Conservation (phyloP, 2,797 vertebrate genomes). For the Arrhamphus sclerolepis region DNA sequence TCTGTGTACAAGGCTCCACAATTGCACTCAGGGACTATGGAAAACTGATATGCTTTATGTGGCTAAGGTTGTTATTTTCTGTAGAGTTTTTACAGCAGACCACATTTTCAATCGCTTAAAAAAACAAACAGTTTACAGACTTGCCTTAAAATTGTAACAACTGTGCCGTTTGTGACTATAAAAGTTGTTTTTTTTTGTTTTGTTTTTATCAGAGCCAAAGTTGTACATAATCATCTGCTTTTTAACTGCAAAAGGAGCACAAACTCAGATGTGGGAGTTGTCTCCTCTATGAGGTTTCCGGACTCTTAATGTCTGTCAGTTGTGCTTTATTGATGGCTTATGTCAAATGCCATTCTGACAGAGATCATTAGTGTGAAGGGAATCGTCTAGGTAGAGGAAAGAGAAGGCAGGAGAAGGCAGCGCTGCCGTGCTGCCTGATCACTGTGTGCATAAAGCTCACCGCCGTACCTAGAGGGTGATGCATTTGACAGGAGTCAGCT, state of each 20-base stretch:
- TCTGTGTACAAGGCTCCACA: slow-evolving; percentile 20
- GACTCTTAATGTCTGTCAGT: slow-evolving; percentile 70
- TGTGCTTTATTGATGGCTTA: slow-evolving; percentile 79
- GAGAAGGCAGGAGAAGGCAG: slow-evolving; percentile 73
- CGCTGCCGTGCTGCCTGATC: slow-evolving; percentile 79
- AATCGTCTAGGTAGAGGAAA: slow-evolving; percentile 71
- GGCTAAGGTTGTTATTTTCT: slow-evolving; percentile 20
- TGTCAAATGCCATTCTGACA: slow-evolving; percentile 84
- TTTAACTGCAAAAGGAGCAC: slow-evolving; percentile 16
- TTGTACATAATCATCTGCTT: background rate
- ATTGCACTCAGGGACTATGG: slow-evolving; percentile 24
- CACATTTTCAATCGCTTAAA: background rate
- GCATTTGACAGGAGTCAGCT: slow-evolving; percentile 86
- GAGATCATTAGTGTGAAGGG: slow-evolving; percentile 80
- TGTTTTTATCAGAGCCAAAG: background rate
- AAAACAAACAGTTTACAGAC: background rate
- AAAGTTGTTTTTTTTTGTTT: no score
- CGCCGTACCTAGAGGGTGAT: slow-evolving; percentile 76
- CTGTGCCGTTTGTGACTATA: no score
- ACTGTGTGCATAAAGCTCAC: slow-evolving; percentile 80
- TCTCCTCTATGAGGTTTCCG: slow-evolving; percentile 40
- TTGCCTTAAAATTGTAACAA: no score
- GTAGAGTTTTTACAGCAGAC: background rate
- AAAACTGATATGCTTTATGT: slow-evolving; percentile 23
- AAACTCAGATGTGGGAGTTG: slow-evolving; percentile 37